Evolutionary conservation across 2,113 vertebrate species (phyloP), one percentile per base, ranked within the genome.

Genomic region (Alexandromys fortis): DNA sequence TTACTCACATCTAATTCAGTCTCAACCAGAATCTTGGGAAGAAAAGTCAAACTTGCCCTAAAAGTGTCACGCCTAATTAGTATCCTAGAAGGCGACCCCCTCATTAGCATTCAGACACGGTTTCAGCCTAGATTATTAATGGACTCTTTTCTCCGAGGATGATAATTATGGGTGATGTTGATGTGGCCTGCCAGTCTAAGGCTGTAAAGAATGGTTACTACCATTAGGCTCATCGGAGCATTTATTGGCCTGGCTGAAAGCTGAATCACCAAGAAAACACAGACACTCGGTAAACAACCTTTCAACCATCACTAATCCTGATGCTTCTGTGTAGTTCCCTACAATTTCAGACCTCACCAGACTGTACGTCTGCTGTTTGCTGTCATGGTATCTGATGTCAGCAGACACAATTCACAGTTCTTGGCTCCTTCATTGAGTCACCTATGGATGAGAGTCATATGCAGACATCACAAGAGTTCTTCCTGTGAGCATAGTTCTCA

Each of bases 21-120:
- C 95, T 98, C 88, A 92, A 98, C 97, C 83, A 93, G 97, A 98
- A 97, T 98, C 96, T 35, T 81, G 95, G 96, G 92, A 98, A 96
- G 94, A 94, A 98, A 97, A 98, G 95, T 97, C 97, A 98, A 98
- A 98, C 91, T 98, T 98, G 97, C 97, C 97, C 98, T 98, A 98
- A 96, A 98, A 98, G 98, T 98, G 98, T 98, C 98, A 98, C 95
- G 97, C 98, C 97, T 98, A 98, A 98, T 99, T 98, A 98, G 98
- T 98, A 98, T 98, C 98, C 97, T 98, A 96, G 52, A 73, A 99
- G 97, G 97, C 97, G 97, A 94, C 90, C 97, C 90, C 85, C 96
- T 98, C 98, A 98, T 99, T 98, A 98, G 96, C 67, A 98, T 98
- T 98, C 98, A 97, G 98, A 96, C 96, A 91, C 90, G 93, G 79